Evolutionary conservation across 2,113 vertebrate genomes (phyloP), one percentile per base, ranked within the genome.

Genomic region (Bubo scandiacus): DNA sequence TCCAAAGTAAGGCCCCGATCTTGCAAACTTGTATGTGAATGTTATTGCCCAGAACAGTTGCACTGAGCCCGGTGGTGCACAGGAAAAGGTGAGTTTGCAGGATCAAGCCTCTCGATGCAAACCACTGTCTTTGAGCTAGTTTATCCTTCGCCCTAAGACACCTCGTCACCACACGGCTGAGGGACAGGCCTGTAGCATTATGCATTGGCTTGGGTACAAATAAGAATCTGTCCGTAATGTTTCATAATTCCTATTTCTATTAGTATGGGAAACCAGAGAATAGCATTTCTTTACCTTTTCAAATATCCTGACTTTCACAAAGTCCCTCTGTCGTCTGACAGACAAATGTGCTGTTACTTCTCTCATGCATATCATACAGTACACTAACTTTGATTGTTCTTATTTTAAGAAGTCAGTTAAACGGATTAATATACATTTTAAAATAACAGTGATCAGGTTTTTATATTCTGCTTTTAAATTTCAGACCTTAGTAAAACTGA

Each of bases 401-500:
- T 75, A 49, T 43, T 92, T 96, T 89, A 95, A 96, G 62, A 93
- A 71, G 92, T 88, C 89, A 86, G 61, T 96, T 96, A 95, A 94
- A 59, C 26, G 51, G 88, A 94, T 95, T 85, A 89, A 96, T 95
- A 84, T 38, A 96, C 30, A 88, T 65, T 97, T 97, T 87, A 81
- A 97, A 96, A 94, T 96, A 98, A 95, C 90, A 97, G 95, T 61
- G 74, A 92, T 88, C 62, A 73, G 58, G 81, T 92, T 96, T 93
- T 88, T 78, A 78, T 90, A 93, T 21, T 90, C 92, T 62, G 49
- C 85, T 88, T 97, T 95, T 96, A 80, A 47, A 81, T 90, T 93
- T 96, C 74, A 93, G 89, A 95, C 88, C 65, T 96, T 89, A 96
- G 91, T 96, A 97, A 96, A 98, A 94, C 86, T 79, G 92, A 97